Base-by-base conservation (phyloP, 2,113 vertebrate species). In the Cyanoramphus novaezelandiae region DNA sequence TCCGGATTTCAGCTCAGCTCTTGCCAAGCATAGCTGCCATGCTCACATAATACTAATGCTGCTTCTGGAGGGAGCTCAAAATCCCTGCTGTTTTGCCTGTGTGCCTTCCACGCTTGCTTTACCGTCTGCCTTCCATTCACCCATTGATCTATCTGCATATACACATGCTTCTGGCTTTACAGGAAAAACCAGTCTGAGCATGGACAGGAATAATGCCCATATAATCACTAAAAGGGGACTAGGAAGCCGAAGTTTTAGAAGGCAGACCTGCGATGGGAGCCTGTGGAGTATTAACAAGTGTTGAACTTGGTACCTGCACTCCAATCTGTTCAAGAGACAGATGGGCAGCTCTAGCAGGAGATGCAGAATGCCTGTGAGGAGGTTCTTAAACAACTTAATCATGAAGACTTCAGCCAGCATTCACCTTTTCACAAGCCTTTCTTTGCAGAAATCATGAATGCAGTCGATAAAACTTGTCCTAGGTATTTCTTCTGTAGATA, bases 11-110 rank as follows among this genome's bases (percentile, higher is more conserved):
- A 72, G 72, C 63, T 89, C 68, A 64, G 72, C 57, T 86, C 35
- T 76, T 91, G 72, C 84, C 88, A 92, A 59, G 43, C 43, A 13
- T 15, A 33, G 81, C 68, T 76, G 72, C 81, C 70, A 29, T 68
- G 76, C 81, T 67, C 74, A 44, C 28, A 2, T 27, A 37, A 67
- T 9, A 25, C 62, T 24, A 47, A 52, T 12, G 24, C 71, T 2
- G 5, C 76, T 86, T 53, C 78, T 86, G 81, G 50, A 67, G n/a
- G 35, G 29, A 75, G 50, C 83, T 89, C 88, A 71, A 24, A 47
- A 65, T 0, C 39, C 15, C 13, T 23, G 10, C 11, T 19, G 0
- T 21, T 69, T 31, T 69, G 65, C 43, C 76, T 35, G 7, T 1
- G 13, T 46, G 60, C 62, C 43, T 57, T 55, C 46, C 39, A 72